A percentile compares a stretch with the other conserved stretches of the same genome.
These are phyloP conservation scores for Prenolepis imparis DNA, from an alignment of 2,888 invertebrate species.

Conservation along the genomic window DNA sequence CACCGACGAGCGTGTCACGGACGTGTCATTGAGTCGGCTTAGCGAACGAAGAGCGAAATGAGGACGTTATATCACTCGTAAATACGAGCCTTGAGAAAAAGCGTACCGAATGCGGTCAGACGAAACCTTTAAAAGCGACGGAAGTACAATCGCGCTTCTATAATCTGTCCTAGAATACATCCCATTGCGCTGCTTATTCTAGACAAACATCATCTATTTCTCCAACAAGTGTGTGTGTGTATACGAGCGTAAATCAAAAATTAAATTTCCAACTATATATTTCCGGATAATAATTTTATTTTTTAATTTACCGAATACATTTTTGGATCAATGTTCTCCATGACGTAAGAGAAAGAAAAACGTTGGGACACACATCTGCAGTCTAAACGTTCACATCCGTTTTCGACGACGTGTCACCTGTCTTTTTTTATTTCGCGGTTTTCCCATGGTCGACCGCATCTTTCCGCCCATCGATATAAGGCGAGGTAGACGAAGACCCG, in stretches of 20 bases:
- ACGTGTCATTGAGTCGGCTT: constrained; percentile 55
- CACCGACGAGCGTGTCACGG: constrained; percentile 57
- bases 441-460: constrained; percentile 63
- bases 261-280: too few species aligned
- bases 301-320: not conserved
- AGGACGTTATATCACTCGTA: constrained; percentile 40
- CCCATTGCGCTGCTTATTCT: not conserved
- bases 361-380: constrained; percentile 29
- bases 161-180: constrained; percentile 18
- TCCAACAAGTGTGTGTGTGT: not conserved
- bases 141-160: not conserved
- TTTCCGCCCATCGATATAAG: constrained; percentile 53
- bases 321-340: not conserved
- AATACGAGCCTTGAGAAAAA: constrained; percentile 23
- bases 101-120: not conserved
- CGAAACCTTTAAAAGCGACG: constrained; percentile 26
- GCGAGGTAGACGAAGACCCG: constrained; percentile 59
- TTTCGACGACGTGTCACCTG: constrained; percentile 45
- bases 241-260: too few species aligned
- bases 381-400: constrained; percentile 26
- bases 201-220: not conserved
- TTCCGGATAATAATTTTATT: too few species aligned
- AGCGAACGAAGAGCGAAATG: constrained; percentile 50
- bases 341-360: constrained; percentile 1
- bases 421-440: constrained; percentile 36